Base-by-base conservation (phyloP, 2,888 invertebrate species). In the Agrotis puta region DNA sequence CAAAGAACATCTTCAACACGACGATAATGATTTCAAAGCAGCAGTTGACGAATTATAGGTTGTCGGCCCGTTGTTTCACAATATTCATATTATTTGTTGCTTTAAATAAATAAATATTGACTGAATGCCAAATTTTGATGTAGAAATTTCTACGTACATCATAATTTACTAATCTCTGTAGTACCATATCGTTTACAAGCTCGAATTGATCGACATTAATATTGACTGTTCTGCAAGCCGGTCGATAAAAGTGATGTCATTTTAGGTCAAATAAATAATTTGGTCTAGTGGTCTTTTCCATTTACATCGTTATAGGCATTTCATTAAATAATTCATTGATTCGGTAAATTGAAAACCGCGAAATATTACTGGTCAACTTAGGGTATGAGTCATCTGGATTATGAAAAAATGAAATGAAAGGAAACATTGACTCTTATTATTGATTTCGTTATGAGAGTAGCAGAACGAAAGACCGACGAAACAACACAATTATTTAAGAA, bases 81-180 rank as follows among this genome's bases (percentile, higher is more conserved):
- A 78, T 69, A 70, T 57, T 33, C 24, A 11, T 50, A 24, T 50
- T 20, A 62, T 64, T 57, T 57, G 54, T 56, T 53, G 56, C 57
- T 75, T 57, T 56, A 56, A n/a, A 74, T 58, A 50, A 64, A 75
- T 64, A 63, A 73, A 64, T 63, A 76, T 83, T 86, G 83, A 77
- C 76, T 57, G 33, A 64, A 63, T 82, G 84, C 87, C 87, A 87
- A 86, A 73, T 27, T 43, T 53, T 51, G 50, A 75, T 66, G 48
- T 39, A 64, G n/a, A 57, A 54, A 65, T 79, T 18, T 64, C 20
- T 64, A 7, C 50, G 18, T 61, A 43, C 24, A 33, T 54, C n/a
- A 50, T 78, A 50, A 56, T 24, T 51, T 45, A 59, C 24, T 47
- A 20, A 72, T 27, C 24, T 20, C 16, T 45, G 9, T 24, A 13